Conservation (phyloP, 2,113 vertebrate genomes). For the Cryptotis parvus region DNA sequence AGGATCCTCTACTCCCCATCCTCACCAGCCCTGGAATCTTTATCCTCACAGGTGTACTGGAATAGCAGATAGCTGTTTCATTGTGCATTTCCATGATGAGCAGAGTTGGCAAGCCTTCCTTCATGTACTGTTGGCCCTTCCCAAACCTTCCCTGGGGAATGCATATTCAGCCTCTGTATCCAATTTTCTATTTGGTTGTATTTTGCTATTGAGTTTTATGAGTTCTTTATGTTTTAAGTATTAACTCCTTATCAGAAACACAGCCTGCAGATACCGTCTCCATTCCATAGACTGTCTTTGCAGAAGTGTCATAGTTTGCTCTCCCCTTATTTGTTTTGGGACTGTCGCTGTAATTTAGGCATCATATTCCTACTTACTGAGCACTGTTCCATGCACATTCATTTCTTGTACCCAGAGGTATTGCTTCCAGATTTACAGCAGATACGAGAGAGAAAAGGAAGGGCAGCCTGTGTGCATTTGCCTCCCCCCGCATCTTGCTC, state of each 20-base stretch:
- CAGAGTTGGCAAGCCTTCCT: background rate
- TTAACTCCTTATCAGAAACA: background rate
- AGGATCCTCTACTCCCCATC: accelerated
- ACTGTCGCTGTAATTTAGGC: background rate
- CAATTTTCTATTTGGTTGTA: background rate
- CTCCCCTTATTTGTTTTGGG: background rate
- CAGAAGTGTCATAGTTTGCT: background rate
- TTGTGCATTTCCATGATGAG: background rate
- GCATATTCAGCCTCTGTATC: background rate
- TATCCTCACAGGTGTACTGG: too few species aligned
- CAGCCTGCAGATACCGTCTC: background rate
- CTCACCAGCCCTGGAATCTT: too few species aligned
- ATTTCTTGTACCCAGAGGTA: background rate
- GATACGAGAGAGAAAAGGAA: background rate
- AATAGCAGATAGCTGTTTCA: background rate
- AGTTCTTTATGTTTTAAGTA: background rate
- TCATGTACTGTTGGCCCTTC: background rate
- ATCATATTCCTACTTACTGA: too few species aligned
- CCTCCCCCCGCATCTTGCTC: background rate
- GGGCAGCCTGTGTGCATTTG: accelerated
- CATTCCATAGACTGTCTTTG: background rate
- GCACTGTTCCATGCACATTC: background rate
- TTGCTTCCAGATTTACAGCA: background rate
- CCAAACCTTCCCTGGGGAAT: background rate
- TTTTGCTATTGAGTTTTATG: background rate